phyloP scores from a whole-genome alignment of 2,113 vertebrate genomes.

The Aptenodytes forsteri region DNA sequence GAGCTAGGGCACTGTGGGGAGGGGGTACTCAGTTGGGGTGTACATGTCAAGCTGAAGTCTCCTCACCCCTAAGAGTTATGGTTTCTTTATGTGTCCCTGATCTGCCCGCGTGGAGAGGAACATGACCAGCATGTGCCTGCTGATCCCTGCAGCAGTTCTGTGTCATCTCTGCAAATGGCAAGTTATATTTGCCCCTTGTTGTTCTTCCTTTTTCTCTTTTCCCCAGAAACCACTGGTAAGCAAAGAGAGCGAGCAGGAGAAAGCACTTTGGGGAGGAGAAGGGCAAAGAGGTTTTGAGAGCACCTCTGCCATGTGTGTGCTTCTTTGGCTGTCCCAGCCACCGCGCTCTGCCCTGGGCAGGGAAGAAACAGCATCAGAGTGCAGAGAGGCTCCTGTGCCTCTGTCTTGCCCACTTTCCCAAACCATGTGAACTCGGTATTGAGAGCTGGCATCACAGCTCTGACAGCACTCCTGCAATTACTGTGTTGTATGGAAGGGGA shows the following conservation, averaged over 20 bases:
- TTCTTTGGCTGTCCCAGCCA: not conserved
- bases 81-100: not conserved
- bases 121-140: not conserved
- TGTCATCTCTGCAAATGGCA: not conserved
- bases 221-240: not conserved
- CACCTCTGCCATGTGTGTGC: not conserved
- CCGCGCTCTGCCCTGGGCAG: fast-evolving
- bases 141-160: not conserved
- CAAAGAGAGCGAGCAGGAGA: not conserved
- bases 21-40: not conserved
- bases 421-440: fast-evolving
- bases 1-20: fast-evolving
- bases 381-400: not conserved
- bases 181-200: not conserved
- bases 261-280: not conserved
- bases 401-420: fast-evolving
- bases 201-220: not conserved
- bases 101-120: not conserved
- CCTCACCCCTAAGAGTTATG: not conserved
- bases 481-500: not conserved
- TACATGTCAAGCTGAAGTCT: not conserved
- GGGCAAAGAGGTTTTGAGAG: not conserved
- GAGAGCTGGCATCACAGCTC: not conserved
- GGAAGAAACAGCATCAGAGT: not conserved
- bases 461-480: not conserved